Evolutionary conservation across 2,113 vertebrate genomes (phyloP).

Genomic region (Scartelaos histophorus): DNA sequence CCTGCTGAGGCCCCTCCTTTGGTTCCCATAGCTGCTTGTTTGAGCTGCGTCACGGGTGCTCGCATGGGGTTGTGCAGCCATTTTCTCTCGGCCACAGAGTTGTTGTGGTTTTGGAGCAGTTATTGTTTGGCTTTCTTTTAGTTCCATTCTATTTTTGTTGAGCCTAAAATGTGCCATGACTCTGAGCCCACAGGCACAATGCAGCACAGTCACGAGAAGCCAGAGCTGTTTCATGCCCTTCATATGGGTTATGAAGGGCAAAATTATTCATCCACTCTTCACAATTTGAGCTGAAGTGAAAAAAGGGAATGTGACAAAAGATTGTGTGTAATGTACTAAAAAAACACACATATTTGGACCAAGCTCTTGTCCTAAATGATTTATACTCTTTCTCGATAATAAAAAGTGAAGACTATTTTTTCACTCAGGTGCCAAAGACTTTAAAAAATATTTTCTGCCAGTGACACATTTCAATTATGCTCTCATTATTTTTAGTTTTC

Average conservation of each 20-base stretch:
- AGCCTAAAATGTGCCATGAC: conserved; percentile 58
- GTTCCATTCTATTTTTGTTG: conserved; percentile 65
- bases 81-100: conserved; percentile 40
- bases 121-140: conserved; percentile 63
- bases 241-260: conserved; percentile 23
- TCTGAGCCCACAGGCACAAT: conserved; percentile 41
- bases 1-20: conserved; percentile 19
- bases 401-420: neutral
- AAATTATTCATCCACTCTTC: neutral
- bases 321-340: neutral
- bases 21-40: neutral
- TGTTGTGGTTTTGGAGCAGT: conserved; percentile 46
- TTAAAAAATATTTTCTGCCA: neutral
- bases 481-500: neutral
- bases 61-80: neutral
- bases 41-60: conserved; percentile 19
- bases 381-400: neutral
- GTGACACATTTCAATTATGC: neutral
- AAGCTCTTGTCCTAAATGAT: neutral
- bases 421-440: neutral
- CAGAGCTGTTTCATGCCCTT: conserved; percentile 15
- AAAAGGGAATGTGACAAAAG: neutral
- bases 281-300: neutral
- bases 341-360: neutral
- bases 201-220: conserved; percentile 36